Evolutionary conservation across 2,797 vertebrate genomes (phyloP).

Genomic region (Chrysocyon brachyurus): DNA sequence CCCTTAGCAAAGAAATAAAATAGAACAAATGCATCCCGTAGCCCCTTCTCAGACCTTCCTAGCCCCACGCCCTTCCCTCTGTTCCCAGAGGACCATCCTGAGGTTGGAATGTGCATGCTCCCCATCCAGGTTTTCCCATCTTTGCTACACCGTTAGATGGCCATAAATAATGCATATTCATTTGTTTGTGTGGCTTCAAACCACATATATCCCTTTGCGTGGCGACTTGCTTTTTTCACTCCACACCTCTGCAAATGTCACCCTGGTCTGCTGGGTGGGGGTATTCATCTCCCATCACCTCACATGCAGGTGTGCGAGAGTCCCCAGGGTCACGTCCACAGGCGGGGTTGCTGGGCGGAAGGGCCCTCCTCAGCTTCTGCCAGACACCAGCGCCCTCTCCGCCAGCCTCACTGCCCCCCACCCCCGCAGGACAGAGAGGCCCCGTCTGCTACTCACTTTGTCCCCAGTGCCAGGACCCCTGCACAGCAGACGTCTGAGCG

Average conservation of each 20-base stretch:
- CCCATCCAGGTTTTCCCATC: rapidly evolving
- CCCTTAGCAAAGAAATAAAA: background rate
- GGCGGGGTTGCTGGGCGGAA: rapidly evolving
- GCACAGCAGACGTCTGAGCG: too few species aligned
- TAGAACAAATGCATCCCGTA: too few species aligned
- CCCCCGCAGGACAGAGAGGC: rapidly evolving
- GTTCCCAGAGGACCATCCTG: background rate
- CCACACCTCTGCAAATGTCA: rapidly evolving
- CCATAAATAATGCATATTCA: rapidly evolving
- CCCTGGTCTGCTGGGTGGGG: background rate
- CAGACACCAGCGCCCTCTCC: rapidly evolving
- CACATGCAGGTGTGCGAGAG: rapidly evolving
- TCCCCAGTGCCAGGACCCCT: background rate
- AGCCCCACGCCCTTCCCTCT: background rate
- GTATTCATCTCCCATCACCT: rapidly evolving
- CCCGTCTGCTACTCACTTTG: background rate
- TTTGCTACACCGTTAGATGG: rapidly evolving
- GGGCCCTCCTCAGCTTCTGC: background rate
- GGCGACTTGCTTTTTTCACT: background rate
- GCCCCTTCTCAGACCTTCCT: background rate
- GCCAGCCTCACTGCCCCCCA: rapidly evolving
- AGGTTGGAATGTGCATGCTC: rapidly evolving
- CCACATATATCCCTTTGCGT: rapidly evolving
- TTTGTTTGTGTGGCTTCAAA: background rate
- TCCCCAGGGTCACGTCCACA: background rate